Conservation (phyloP, 2,113 vertebrate genomes). For the Alouatta palliata region DNA sequence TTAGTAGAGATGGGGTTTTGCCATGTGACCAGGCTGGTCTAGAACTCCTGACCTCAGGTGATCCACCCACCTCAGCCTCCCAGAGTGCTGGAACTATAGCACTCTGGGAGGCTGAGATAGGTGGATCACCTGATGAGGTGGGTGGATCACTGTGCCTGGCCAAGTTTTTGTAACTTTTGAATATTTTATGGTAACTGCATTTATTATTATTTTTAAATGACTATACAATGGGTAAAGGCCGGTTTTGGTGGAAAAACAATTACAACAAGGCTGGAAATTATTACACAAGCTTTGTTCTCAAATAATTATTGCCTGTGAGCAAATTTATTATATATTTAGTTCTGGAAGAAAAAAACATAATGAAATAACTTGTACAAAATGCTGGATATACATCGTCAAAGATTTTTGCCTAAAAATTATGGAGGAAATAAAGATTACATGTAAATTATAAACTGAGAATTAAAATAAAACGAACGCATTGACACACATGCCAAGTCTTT, state of each 20-base stretch:
- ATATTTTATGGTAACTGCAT: neutral
- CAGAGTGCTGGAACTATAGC: too few relatives aligned
- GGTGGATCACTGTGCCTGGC: too few relatives aligned
- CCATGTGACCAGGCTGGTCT: too few relatives aligned
- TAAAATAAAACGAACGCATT: neutral
- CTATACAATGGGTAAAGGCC: neutral
- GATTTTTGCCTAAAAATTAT: neutral
- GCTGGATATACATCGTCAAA: neutral
- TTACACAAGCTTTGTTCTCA: neutral
- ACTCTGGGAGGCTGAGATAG: too few relatives aligned
- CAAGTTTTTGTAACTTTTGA: neutral
- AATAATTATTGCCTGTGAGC: neutral
- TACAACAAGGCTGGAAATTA: neutral
- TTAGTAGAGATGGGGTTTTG: too few relatives aligned
- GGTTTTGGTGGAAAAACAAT: neutral
- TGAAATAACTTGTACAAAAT: neutral
- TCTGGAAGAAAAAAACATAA: neutral
- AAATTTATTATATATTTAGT: neutral
- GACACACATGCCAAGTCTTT: neutral
- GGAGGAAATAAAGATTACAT: neutral
- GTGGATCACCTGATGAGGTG: too few relatives aligned
- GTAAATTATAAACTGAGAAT: neutral
- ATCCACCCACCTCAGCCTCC: too few relatives aligned
- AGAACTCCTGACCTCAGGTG: too few relatives aligned
- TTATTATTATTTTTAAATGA: neutral